Base-by-base conservation (phyloP, 1,140 invertebrate genomes). In the Drosophila fuyamai region DNA sequence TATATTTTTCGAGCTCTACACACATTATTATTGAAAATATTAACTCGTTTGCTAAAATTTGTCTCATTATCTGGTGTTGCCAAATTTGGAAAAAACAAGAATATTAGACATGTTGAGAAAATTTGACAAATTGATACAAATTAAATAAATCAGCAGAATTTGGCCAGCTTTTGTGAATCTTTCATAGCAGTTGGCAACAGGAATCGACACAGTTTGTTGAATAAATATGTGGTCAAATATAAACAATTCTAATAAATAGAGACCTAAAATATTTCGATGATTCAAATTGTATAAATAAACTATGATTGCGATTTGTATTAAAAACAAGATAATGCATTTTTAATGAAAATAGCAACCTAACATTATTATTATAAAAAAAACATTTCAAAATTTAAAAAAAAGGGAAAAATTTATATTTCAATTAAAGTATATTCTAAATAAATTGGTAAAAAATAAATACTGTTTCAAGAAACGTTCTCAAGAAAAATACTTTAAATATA, bases 61-160 rank as follows among this genome's bases (percentile, higher is more conserved):
- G 32, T 38, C 46, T 46, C 40, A 51, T 41, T 40, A 36, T 58
- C 35, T 55, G 46, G 46, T 36, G 38, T 40, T 27, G 14, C 63
- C 32, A 47, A 59, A 48, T 76, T 56, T 62, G 80, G 81, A 40
- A 58, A 59, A 50, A 67, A 76, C 81, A 40, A 67, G 70, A 66
- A 58, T 79, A 79, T 83, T 84, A 9, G 71, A 57, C 63, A 84
- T 79, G 65, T 48, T 27, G 8, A 56, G 36, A 29, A 55, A 65
- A 61, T 55, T 76, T 83, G 76, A 80, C 81, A 83, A 84, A 84
- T 83, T 53, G 57, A 65, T 47, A 56, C 57, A 75, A 65, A 83
- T 83, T 84, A 84, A 83, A 79, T 76, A 68, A 32, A 32, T 50
- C 47, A 32, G n/a, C 27, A 32, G 67, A 68, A 48, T 70, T 68